These are phyloP conservation scores for Vombatus ursinus DNA, from an alignment of 2,113 vertebrate genomes.

Conservation along the genomic window DNA sequence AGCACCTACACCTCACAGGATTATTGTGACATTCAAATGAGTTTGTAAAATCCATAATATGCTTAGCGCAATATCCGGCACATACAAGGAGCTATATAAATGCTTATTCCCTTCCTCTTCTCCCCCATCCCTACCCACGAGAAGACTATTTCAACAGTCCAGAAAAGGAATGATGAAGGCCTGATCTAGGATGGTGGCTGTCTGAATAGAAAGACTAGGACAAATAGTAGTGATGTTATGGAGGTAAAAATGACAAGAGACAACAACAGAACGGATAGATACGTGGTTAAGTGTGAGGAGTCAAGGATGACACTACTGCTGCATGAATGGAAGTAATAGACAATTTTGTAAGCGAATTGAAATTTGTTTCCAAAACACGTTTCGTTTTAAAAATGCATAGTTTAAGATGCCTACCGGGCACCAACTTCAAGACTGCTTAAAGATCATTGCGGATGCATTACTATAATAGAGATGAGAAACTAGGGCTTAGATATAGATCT, in stretches of 20 bases:
- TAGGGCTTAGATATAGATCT: too few species aligned
- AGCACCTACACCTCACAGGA: not conserved
- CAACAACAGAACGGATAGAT: not conserved
- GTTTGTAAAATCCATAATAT: not conserved
- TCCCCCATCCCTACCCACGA: not conserved
- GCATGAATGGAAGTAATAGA: too few species aligned
- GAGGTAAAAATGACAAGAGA: not conserved
- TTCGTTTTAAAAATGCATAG: not conserved
- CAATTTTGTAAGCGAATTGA: not conserved
- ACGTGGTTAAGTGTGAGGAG: not conserved
- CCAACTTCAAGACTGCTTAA: too few species aligned
- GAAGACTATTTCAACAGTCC: not conserved
- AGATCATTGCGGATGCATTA: not conserved
- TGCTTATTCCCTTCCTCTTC: not conserved
- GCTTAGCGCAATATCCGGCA: not conserved
- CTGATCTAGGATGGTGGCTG: not conserved
- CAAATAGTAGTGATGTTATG: not conserved
- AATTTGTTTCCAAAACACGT: not conserved
- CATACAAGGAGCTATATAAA: not conserved
- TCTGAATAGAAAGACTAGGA: not conserved
- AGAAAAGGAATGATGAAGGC: not conserved
- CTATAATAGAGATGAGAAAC: not conserved
- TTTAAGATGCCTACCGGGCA: not conserved
- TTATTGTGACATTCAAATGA: not conserved
- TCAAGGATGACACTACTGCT: not conserved